These are phyloP conservation scores for Astyanax mexicanus DNA, from an alignment of 2,797 vertebrate species.

Conservation along the genomic window DNA sequence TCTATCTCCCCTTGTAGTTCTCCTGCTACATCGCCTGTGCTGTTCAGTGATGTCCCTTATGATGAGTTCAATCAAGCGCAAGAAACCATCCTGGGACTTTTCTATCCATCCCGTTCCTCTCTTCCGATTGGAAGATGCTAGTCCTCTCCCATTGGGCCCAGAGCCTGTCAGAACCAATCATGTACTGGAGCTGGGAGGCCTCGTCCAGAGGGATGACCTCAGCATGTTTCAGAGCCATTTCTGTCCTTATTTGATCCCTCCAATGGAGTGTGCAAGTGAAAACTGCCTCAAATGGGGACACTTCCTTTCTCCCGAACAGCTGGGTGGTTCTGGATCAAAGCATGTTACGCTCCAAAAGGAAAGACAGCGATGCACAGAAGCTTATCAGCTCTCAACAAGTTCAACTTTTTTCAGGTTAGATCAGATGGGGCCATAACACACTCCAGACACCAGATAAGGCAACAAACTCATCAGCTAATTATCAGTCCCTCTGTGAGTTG, in stretches of 20 bases:
- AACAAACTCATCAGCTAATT: neutral
- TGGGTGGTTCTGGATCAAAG: neutral
- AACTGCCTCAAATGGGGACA: conserved; percentile 31
- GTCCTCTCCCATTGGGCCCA: conserved; percentile 10
- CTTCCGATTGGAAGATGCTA: conserved; percentile 33
- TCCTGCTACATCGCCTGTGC: neutral
- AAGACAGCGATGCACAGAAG: neutral
- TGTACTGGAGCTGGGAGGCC: conserved; percentile 32
- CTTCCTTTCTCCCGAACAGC: neutral
- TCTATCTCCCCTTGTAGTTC: neutral
- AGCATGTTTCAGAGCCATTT: neutral
- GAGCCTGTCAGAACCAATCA: conserved; percentile 62
- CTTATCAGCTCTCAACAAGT: neutral
- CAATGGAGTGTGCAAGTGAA: conserved; percentile 14
- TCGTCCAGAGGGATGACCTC: conserved; percentile 39
- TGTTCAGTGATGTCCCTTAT: conserved; percentile 15
- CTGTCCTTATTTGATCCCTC: conserved; percentile 19
- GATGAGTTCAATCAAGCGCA: conserved; percentile 34
- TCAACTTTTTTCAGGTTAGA: neutral
- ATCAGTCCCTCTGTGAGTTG: too few species aligned
- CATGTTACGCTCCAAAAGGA: neutral
- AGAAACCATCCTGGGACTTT: conserved; percentile 38
- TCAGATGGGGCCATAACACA: neutral
- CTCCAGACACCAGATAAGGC: neutral
- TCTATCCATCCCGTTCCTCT: conserved; percentile 2